Conservation (phyloP, 2,113 vertebrate species). For the Lophius piscatorius region DNA sequence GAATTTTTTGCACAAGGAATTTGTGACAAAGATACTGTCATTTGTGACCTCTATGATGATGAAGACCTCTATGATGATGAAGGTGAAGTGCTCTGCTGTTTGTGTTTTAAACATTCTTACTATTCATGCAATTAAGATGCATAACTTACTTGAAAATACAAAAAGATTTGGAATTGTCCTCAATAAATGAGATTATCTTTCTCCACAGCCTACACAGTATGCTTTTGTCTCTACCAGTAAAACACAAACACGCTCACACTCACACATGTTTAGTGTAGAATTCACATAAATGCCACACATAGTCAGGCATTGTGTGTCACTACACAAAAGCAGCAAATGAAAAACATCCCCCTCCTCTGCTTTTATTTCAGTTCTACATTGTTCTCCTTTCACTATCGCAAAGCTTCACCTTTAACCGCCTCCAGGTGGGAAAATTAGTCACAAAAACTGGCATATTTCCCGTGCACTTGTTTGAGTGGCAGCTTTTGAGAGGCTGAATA, state of each 20-base stretch:
- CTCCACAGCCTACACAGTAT: conserved; percentile 12
- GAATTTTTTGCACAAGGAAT: not conserved
- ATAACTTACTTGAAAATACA: conserved; percentile 25
- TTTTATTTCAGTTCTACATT: conserved; percentile 32
- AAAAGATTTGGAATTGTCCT: conserved; percentile 36
- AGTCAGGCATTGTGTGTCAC: conserved; percentile 22
- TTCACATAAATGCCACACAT: conserved; percentile 11
- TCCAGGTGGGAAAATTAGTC: conserved; percentile 28
- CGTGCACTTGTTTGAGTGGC: conserved; percentile 29
- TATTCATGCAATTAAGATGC: conserved; percentile 15
- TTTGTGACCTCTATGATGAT: conserved; percentile 6
- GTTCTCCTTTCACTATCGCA: conserved; percentile 29
- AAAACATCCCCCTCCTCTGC: not conserved
- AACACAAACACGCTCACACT: conserved; percentile 28
- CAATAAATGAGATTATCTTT: conserved; percentile 37
- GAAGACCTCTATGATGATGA: not conserved
- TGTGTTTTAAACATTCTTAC: conserved; percentile 14
- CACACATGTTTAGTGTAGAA: conserved; percentile 7
- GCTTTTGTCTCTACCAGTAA: conserved; percentile 3
- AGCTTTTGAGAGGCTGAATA: conserved; percentile 23
- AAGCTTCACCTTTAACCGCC: not conserved
- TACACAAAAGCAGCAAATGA: conserved; percentile 1
- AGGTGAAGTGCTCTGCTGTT: conserved; percentile 16
- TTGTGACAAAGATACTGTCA: not conserved
- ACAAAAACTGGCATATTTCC: conserved; percentile 31